A percentile compares a stretch with the other conserved stretches of the same genome.
phyloP scores from a whole-genome alignment of 2,113 vertebrate species.

The Tachysurus vachellii region DNA sequence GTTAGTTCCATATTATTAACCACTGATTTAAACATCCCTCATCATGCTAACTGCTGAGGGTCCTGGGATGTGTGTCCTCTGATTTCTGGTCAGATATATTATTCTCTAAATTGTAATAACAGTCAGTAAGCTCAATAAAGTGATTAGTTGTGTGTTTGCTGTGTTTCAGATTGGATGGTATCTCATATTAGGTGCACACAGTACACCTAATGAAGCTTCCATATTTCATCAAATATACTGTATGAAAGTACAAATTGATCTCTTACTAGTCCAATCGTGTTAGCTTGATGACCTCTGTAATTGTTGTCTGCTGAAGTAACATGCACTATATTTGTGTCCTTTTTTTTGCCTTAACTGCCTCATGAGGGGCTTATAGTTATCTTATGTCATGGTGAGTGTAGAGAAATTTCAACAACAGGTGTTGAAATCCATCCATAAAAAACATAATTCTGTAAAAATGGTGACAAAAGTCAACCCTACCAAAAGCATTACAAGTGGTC shows the following conservation, averaged over 20 bases:
- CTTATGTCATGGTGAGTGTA: not conserved
- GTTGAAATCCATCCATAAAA: not conserved
- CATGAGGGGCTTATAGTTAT: not conserved
- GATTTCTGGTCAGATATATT: not conserved
- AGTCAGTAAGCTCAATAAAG: not conserved
- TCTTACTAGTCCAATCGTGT: not conserved
- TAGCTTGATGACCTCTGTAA: not conserved
- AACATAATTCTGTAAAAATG: not conserved
- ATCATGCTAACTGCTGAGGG: not conserved
- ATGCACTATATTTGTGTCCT: not conserved
- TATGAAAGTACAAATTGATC: not conserved
- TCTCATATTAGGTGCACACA: not conserved
- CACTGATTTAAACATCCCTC: not conserved
- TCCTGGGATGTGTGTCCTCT: not conserved
- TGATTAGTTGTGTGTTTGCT: not conserved
- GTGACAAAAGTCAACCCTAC: not conserved
- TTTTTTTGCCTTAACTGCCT: not conserved
- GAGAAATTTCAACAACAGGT: not conserved
- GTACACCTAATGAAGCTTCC: not conserved
- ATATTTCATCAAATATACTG: too few species aligned
- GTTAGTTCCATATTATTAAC: not conserved
- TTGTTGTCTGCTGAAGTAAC: not conserved
- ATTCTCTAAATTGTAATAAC: not conserved
- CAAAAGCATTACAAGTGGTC: not conserved
- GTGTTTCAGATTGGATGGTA: not conserved